phyloP scores from a whole-genome alignment of 2,113 vertebrate genomes.

The Nerophis ophidion region DNA sequence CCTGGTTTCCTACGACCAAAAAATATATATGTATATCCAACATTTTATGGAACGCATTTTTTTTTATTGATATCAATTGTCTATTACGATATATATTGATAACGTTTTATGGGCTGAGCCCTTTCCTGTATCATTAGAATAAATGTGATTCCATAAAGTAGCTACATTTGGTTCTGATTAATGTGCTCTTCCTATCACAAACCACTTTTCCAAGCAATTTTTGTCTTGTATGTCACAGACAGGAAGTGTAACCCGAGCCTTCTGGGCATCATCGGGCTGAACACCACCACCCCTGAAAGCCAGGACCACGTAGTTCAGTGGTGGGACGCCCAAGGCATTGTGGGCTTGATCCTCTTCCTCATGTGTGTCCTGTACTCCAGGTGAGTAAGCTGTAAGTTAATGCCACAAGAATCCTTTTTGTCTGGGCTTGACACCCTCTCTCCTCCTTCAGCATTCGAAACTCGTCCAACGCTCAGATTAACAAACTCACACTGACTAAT shows the following conservation, averaged over 20 bases:
- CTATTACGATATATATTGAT: too few species aligned
- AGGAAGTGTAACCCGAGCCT: slow-evolving; percentile 93
- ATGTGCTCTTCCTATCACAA: too few species aligned
- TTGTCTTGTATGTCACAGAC: slow-evolving; percentile 67
- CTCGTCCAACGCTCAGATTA: slow-evolving; percentile 91
- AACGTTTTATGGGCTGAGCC: too few species aligned
- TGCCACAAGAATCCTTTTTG: too few species aligned
- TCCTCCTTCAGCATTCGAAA: slow-evolving; percentile 81
- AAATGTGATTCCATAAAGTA: too few species aligned
- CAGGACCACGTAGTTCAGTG: slow-evolving; percentile 86
- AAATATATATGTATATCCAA: too few species aligned
- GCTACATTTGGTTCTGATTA: too few species aligned
- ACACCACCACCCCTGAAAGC: slow-evolving; percentile 76
- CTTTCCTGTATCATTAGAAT: too few species aligned
- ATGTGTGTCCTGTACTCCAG: slow-evolving; percentile 97
- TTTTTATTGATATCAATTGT: too few species aligned
- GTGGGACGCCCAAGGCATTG: slow-evolving; percentile 98
- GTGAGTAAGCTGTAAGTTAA: slow-evolving; percentile 52
- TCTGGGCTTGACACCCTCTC: background rate
- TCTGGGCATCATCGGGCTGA: slow-evolving; percentile 90
- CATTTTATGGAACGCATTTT: too few species aligned
- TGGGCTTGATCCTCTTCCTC: slow-evolving; percentile 90
- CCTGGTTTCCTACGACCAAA: too few species aligned
- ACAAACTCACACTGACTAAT: slow-evolving; percentile 90
- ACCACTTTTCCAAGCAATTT: background rate